phyloP scores from a whole-genome alignment of 1,140 invertebrate species.

The Rhyzopertha dominica region DNA sequence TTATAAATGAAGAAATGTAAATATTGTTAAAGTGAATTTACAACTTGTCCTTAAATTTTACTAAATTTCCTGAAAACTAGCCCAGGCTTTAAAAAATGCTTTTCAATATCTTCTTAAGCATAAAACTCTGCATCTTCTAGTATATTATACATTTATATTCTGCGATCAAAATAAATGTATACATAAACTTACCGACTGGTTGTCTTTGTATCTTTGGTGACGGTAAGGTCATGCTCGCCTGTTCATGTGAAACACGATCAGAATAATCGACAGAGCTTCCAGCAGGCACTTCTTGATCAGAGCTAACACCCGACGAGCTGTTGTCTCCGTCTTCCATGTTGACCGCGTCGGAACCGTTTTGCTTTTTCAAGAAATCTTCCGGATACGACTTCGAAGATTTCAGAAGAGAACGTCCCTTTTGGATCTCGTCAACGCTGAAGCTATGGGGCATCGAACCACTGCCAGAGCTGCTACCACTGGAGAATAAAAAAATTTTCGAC shows the following conservation, averaged over 20 bases:
- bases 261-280: constrained; percentile 37
- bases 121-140: too few species aligned
- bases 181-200: constrained; percentile 33
- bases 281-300: constrained; percentile 69
- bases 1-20: too few species aligned
- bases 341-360: constrained; percentile 42
- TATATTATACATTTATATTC: too few species aligned
- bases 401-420: constrained; percentile 74
- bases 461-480: constrained; percentile 62
- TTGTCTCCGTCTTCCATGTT: constrained; percentile 80
- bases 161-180: too few species aligned
- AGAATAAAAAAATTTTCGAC: constrained; percentile 39
- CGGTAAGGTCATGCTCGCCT: constrained; percentile 33
- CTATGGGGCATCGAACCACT: constrained; percentile 75
- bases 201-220: constrained; percentile 29
- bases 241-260: constrained; percentile 43
- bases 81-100: too few species aligned
- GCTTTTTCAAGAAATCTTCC: constrained; percentile 64
- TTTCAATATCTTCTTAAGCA: too few species aligned
- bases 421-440: constrained; percentile 82
- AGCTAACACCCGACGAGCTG: constrained; percentile 79
- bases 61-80: too few species aligned
- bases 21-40: too few species aligned
- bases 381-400: constrained; percentile 82
- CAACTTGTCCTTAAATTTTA: too few species aligned